Base-by-base conservation (phyloP, 1,140 invertebrate species). In the Lamellibrachia luymesi region DNA sequence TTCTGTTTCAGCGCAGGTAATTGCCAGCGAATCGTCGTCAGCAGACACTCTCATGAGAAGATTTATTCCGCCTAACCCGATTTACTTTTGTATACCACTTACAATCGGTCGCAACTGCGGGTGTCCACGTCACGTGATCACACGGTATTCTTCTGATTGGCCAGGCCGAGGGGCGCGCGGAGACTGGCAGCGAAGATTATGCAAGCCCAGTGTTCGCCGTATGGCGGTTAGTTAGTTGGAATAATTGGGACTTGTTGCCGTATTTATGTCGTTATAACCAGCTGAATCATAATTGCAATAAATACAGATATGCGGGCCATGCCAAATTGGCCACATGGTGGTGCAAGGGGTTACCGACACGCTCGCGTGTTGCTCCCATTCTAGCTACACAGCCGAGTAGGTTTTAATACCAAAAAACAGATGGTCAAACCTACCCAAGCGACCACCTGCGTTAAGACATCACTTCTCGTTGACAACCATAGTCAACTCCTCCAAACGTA, bases 221-320 rank as follows among this genome's bases (percentile, higher is more conserved):
- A 80, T 22, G 64, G 64, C 64, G 64, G 25, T 80, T 80, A 80
- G 64, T 80, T 80, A 80, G 64, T 80, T 80, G 64, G 64, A 80
- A 80, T 80, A 80, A 80, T 80, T 80, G 64, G 64, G 64, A 80
- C 25, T 80, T 80, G 64, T 80, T 80, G 64, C 64, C 17, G 64
- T 80, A 80, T 80, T 80, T 80, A 80, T 22, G 64, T 80, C 64
- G 13, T 80, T 80, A 80, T 80, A 80, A 80, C 64, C 64, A 17
- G 64, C 64, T 80, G 64, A 80, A 80, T 80, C 64, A 80, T 80
- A 80, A 80, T 80, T 80, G 64, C 64, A 80, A 80, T 80, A 80
- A 80, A 80, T 80, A 80, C 64, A 80, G 13, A 80, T 80, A 80
- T 80, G 64, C 64, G 64, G 64, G 64, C 13, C 64, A 4, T 22